Evolutionary conservation across 2,113 vertebrate species (phyloP).

Genomic region (Edolisoma coerulescens): DNA sequence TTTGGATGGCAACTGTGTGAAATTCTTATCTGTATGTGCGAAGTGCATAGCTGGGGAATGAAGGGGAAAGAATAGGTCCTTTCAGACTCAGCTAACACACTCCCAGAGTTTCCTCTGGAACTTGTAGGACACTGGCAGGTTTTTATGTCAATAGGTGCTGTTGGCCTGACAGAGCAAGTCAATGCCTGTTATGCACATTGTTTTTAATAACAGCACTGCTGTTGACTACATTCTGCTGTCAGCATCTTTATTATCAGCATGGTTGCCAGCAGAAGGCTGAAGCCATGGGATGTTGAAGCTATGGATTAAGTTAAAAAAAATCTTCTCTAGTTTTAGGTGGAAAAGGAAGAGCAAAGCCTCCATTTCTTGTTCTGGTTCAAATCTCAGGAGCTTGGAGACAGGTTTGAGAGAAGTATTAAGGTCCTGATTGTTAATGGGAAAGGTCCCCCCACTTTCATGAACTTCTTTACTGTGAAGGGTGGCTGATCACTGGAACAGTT

Average conservation of each 20-base stretch:
- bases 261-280: not conserved
- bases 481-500: not conserved
- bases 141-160: not conserved
- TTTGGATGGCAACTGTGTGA: not conserved
- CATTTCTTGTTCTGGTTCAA: not conserved
- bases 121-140: not conserved
- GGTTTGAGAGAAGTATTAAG: not conserved
- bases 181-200: not conserved
- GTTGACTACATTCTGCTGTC: not conserved
- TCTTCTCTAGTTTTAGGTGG: not conserved
- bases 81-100: not conserved
- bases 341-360: not conserved
- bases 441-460: not conserved
- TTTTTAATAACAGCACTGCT: not conserved
- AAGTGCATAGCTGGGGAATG: not conserved
- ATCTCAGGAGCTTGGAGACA: not conserved
- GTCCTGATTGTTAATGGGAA: not conserved
- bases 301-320: not conserved
- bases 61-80: not conserved
- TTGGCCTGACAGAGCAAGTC: not conserved
- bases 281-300: not conserved
- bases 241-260: not conserved
- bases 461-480: not conserved
- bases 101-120: not conserved
- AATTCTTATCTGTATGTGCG: not conserved